Conservation (phyloP, 2,888 invertebrate genomes). For the Thalpophila matura region DNA sequence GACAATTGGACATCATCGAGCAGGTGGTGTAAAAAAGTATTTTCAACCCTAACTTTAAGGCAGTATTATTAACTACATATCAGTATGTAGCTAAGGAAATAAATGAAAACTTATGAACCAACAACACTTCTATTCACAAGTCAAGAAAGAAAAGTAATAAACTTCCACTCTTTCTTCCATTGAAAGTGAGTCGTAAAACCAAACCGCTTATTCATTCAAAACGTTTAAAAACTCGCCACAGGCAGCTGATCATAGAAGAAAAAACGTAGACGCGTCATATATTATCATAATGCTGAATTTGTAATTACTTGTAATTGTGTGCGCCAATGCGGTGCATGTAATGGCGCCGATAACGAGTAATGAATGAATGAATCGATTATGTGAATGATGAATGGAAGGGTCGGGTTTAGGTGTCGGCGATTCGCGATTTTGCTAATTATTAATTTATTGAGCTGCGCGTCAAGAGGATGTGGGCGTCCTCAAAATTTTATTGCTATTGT, state of each 20-base stretch:
- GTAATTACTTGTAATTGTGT: slow-evolving; percentile 66
- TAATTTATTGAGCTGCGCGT: no score
- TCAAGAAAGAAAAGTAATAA: background rate
- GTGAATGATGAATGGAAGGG: slow-evolving; percentile 64
- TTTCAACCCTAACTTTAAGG: background rate
- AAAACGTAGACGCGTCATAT: slow-evolving; percentile 49
- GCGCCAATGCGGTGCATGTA: slow-evolving; percentile 42
- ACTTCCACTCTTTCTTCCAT: background rate
- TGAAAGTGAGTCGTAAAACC: slow-evolving; percentile 28
- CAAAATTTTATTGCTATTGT: no score
- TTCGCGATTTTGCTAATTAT: slow-evolving; percentile 11
- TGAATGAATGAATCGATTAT: slow-evolving; percentile 75
- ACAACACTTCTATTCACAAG: background rate
- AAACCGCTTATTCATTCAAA: slow-evolving; percentile 17
- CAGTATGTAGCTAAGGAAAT: background rate
- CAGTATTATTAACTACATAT: background rate
- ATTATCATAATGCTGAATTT: slow-evolving; percentile 72
- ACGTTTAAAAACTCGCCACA: slow-evolving; percentile 31
- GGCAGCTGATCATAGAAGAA: slow-evolving; percentile 38
- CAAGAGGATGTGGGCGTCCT: no score
- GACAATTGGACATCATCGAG: no score
- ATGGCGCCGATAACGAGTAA: slow-evolving; percentile 51
- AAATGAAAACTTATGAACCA: background rate
- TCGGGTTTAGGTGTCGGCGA: slow-evolving; percentile 14
- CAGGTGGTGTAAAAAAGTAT: no score